Conservation (phyloP, 2,797 vertebrate genomes). For the Furcifer pardalis region DNA sequence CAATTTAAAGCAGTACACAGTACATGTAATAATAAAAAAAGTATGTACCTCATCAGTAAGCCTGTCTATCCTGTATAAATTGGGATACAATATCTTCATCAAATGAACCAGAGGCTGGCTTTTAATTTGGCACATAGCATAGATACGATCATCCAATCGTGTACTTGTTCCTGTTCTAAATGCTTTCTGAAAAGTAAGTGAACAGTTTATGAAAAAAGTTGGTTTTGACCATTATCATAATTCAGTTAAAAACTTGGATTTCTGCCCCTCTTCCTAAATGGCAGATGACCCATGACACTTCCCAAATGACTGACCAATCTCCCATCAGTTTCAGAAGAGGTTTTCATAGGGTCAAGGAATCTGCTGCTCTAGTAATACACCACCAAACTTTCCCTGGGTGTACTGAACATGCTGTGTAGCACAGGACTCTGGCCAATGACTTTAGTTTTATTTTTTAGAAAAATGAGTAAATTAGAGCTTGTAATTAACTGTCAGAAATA, state of each 20-base stretch:
- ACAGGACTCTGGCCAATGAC: neutral
- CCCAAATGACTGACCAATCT: neutral
- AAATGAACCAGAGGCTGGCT: slow-evolving; percentile 91
- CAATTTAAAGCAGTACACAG: neutral
- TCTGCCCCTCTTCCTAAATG: neutral
- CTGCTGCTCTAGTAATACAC: neutral
- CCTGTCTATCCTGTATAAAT: slow-evolving; percentile 93
- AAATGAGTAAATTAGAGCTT: neutral
- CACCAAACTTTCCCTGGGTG: neutral
- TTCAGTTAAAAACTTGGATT: neutral
- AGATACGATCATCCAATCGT: slow-evolving; percentile 92
- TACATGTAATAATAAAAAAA: neutral
- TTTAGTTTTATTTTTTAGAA: neutral
- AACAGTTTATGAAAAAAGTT: neutral
- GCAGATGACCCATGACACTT: neutral
- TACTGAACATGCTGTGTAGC: neutral
- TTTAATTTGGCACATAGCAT: slow-evolving; percentile 98
- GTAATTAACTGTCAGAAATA: neutral
- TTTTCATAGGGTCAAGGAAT: neutral
- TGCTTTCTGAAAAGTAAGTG: slow-evolving; percentile 84
- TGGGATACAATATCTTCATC: slow-evolving; percentile 92
- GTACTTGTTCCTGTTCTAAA: slow-evolving; percentile 91
- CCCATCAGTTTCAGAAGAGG: neutral
- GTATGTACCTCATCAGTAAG: slow-evolving; percentile 88
- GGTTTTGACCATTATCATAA: neutral